Conservation (phyloP, 2,888 invertebrate genomes). For the Cataglyphis rosenhaueri region DNA sequence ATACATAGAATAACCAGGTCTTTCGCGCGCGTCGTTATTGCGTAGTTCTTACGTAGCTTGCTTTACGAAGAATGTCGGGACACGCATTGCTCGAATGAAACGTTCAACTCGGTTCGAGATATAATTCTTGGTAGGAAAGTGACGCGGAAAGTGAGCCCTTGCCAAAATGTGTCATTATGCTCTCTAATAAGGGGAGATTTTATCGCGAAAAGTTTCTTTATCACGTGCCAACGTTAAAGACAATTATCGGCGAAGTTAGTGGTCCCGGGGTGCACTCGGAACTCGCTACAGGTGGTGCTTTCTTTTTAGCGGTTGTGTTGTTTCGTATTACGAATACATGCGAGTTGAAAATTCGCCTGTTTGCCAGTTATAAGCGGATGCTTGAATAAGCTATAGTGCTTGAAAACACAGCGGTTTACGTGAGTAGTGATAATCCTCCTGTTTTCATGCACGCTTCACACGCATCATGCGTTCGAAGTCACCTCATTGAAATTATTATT, state of each 20-base stretch:
- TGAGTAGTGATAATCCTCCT: conserved; percentile 6
- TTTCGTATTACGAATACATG: not conserved
- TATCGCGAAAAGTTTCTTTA: not conserved
- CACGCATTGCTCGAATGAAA: not conserved
- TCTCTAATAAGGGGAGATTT: not conserved
- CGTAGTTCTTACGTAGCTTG: conserved; percentile 3
- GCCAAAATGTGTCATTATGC: not conserved
- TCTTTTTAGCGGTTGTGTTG: conserved; percentile 11
- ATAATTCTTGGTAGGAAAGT: not conserved
- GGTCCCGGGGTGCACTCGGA: not conserved
- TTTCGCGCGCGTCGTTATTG: not conserved
- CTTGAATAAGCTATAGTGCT: not conserved
- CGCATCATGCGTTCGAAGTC: not conserved
- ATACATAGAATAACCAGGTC: not conserved
- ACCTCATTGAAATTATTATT: not conserved
- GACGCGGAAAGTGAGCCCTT: not conserved
- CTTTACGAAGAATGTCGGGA: not conserved
- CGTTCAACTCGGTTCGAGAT: conserved; percentile 10
- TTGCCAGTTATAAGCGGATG: not conserved
- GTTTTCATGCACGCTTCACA: not conserved
- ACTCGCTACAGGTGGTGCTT: conserved; percentile 30
- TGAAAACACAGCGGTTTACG: conserved; percentile 4
- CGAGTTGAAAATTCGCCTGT: not conserved
- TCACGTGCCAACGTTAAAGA: not conserved
- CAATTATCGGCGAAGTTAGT: not conserved